Evolutionary conservation across 2,888 invertebrate genomes (phyloP).

Genomic region (Prenolepis imparis): DNA sequence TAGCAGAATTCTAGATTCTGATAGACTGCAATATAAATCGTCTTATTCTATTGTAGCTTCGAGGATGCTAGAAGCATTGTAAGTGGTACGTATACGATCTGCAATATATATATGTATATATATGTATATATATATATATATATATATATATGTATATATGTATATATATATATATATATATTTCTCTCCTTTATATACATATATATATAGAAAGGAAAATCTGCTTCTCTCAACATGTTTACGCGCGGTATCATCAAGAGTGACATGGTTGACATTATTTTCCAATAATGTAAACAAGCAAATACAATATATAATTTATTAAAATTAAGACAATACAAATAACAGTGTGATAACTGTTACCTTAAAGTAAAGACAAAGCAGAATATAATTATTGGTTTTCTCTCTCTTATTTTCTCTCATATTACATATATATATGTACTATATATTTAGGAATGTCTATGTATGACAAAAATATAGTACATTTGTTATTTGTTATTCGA

Average conservation of each 20-base stretch:
- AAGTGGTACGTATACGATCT: background rate
- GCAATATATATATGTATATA: background rate
- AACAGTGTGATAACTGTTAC: background rate
- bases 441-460: background rate
- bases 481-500: background rate
- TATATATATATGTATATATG: background rate
- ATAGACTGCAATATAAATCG: background rate
- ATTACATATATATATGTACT: background rate
- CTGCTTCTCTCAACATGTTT: background rate
- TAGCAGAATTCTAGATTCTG: constrained; percentile 18
- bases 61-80: background rate
- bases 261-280: background rate
- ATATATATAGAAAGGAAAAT: background rate
- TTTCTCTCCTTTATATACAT: too few species aligned
- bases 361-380: background rate
- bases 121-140: background rate
- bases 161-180: too few species aligned
- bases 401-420: background rate
- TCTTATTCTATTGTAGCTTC: constrained; percentile 14
- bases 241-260: background rate
- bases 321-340: background rate
- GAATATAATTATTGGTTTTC: background rate
- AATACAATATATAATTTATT: background rate
- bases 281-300: background rate
- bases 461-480: background rate